These are phyloP conservation scores for Campaea margaritaria DNA, from an alignment of 2,888 invertebrate species.

Conservation along the genomic window DNA sequence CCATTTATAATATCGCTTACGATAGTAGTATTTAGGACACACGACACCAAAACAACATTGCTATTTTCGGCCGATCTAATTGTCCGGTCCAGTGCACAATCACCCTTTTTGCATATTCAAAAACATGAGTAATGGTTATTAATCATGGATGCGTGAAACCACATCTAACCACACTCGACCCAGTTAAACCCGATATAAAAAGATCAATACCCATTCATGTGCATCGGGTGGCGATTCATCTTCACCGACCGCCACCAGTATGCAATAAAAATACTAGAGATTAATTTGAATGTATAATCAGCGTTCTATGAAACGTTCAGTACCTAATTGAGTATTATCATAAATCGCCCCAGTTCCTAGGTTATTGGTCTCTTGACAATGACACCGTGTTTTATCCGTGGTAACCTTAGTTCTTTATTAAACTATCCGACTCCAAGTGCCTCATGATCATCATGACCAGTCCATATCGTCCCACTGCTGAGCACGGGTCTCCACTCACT, in stretches of 20 bases:
- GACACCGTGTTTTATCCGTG: background rate
- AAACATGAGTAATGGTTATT: conserved; percentile 49
- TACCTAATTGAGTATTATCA: too few relatives aligned
- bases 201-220: conserved; percentile 49
- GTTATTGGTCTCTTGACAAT: too few relatives aligned
- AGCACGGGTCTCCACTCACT: too few relatives aligned
- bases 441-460: too few relatives aligned
- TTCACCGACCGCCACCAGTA: conserved; percentile 24
- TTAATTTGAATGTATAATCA: conserved; percentile 33
- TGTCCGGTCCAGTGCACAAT: background rate
- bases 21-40: background rate
- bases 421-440: too few relatives aligned
- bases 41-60: background rate
- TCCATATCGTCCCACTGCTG: too few relatives aligned
- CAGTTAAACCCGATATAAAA: conserved; percentile 54
- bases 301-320: too few relatives aligned
- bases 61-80: conserved; percentile 7
- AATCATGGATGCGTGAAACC: conserved; percentile 51
- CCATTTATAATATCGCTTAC: too few relatives aligned
- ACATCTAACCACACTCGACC: conserved; percentile 58
- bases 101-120: conserved; percentile 35
- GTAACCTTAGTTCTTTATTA: background rate
- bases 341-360: too few relatives aligned
- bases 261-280: conserved; percentile 31
- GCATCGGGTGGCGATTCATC: conserved; percentile 45